A percentile compares a stretch with the other conserved stretches of the same genome.
Evolutionary conservation across 1,140 invertebrate species (phyloP).

Genomic region (Odontomachus brunneus): DNA sequence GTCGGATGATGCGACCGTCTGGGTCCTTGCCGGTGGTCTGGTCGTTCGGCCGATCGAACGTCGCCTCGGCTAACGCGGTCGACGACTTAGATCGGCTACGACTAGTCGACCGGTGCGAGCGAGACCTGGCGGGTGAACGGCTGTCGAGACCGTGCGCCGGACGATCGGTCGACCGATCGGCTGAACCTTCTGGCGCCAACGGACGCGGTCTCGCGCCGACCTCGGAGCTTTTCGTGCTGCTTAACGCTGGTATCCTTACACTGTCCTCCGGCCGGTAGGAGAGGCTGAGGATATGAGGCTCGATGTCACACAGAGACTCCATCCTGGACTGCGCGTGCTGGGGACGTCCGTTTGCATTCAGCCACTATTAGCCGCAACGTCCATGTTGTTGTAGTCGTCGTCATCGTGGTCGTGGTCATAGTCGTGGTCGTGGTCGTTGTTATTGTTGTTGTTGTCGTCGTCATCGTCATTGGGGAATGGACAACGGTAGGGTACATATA

Average conservation of each 20-base stretch:
- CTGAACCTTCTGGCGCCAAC: constrained; percentile 16
- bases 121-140: neutral
- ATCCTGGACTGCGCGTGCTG: constrained; percentile 59
- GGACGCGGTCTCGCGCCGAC: constrained; percentile 59
- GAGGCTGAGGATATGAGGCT: constrained; percentile 73
- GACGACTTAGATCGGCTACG: constrained; percentile 25
- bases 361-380: constrained; percentile 75
- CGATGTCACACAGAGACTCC: constrained; percentile 53
- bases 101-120: constrained; percentile 9
- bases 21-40: neutral
- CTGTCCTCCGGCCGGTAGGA: constrained; percentile 79
- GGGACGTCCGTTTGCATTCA: constrained; percentile 81
- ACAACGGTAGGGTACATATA: constrained; percentile 50
- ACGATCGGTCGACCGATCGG: constrained; percentile 20
- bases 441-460: constrained; percentile 22
- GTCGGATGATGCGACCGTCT: constrained; percentile 74
- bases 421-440: constrained; percentile 20
- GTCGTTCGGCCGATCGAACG: constrained; percentile 22
- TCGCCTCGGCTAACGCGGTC: constrained; percentile 7
- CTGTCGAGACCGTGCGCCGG: neutral
- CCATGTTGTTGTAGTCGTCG: constrained; percentile 16
- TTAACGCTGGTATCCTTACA: constrained; percentile 77
- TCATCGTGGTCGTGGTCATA: constrained; percentile 30
- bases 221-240: constrained; percentile 68
- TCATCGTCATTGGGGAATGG: constrained; percentile 25